These are phyloP conservation scores for Caenorhabditis japonica DNA, from an alignment of 2,888 invertebrate genomes.

Conservation along the genomic window DNA sequence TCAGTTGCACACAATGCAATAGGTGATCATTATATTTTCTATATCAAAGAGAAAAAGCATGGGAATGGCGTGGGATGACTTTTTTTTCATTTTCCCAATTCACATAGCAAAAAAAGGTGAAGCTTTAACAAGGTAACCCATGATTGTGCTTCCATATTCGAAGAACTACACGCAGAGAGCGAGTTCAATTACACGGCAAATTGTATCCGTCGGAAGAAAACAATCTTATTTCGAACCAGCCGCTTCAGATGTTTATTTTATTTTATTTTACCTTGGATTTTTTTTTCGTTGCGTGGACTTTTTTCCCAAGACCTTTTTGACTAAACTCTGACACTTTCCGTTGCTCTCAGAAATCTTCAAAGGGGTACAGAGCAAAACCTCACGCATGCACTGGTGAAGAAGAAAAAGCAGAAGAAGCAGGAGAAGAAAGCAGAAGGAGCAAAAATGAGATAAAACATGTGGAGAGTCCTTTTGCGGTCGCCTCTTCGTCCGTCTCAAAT, in stretches of 20 bases:
- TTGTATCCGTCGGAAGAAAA: slow-evolving; percentile 37
- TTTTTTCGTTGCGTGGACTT: slow-evolving; percentile 9
- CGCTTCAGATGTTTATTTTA: slow-evolving; percentile 17
- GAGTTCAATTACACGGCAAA: slow-evolving; percentile 46
- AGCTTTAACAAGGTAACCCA: no score
- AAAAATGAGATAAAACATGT: slow-evolving; percentile 44
- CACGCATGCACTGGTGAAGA: slow-evolving; percentile 14
- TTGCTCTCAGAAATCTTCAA: slow-evolving; percentile 1
- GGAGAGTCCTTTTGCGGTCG: slow-evolving; percentile 27
- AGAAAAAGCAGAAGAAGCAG: no score
- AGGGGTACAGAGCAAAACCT: slow-evolving; percentile 6
- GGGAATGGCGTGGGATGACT: no score
- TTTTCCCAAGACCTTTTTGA: slow-evolving; percentile 1
- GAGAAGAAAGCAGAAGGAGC: no score
- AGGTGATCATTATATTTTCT: no score
- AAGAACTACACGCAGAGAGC: slow-evolving; percentile 15
- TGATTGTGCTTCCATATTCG: slow-evolving; percentile 6
- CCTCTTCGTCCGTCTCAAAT: slow-evolving; percentile 20
- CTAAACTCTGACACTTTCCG: slow-evolving; percentile 20
- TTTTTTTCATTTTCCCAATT: slow-evolving; percentile 40
- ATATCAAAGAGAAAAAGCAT: no score
- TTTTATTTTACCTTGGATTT: slow-evolving; percentile 7
- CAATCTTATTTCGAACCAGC: slow-evolving; percentile 39
- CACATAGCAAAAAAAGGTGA: slow-evolving; percentile 5
- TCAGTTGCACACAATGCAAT: no score